Conservation (phyloP, 2,888 invertebrate genomes). For the Philereme transversata region DNA sequence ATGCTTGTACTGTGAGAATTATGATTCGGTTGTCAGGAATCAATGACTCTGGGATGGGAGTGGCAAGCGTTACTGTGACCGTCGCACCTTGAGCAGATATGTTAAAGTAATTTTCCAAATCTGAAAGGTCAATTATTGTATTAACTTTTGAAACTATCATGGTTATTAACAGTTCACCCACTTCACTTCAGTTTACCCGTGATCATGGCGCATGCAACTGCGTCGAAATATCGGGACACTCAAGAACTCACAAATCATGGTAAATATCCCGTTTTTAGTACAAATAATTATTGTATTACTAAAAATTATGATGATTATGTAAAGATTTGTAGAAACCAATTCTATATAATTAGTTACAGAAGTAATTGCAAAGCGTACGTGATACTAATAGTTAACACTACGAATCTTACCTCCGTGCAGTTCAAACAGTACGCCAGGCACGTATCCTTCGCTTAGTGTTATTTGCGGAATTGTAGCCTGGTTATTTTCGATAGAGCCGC, state of each 20-base stretch:
- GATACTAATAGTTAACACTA: background rate
- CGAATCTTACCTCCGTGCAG: slow-evolving; percentile 44
- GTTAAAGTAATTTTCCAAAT: slow-evolving; percentile 32
- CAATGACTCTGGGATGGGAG: slow-evolving; percentile 27
- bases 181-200: too few species aligned
- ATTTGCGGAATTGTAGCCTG: slow-evolving; percentile 40
- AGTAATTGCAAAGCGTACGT: background rate
- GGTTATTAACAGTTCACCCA: too few species aligned
- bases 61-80: slow-evolving; percentile 25
- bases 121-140: slow-evolving; percentile 18
- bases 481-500: slow-evolving; percentile 42
- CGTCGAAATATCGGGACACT: too few species aligned
- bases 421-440: slow-evolving; percentile 38
- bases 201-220: too few species aligned
- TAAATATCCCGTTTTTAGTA: too few species aligned
- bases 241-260: too few species aligned
- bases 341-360: too few species aligned
- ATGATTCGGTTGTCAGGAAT: slow-evolving; percentile 36
- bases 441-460: slow-evolving; percentile 44
- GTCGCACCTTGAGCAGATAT: slow-evolving; percentile 18
- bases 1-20: slow-evolving; percentile 28
- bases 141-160: too few species aligned
- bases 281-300: too few species aligned
- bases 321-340: too few species aligned
- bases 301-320: background rate